These are phyloP conservation scores for Nettapus auritus DNA, from an alignment of 2,113 vertebrate genomes.

Conservation along the genomic window DNA sequence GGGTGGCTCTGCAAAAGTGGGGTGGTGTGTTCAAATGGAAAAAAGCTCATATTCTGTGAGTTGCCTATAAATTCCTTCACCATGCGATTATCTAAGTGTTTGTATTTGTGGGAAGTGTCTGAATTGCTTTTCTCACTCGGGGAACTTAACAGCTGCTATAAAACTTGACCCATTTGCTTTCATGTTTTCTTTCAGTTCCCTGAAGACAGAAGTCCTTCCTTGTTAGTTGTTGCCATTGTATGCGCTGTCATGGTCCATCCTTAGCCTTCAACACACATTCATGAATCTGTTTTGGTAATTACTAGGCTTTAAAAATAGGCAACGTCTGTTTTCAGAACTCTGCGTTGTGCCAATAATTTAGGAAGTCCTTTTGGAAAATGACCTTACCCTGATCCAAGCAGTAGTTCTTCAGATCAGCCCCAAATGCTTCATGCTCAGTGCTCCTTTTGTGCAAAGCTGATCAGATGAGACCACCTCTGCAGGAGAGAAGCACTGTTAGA, in stretches of 20 bases:
- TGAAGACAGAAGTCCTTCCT: not conserved
- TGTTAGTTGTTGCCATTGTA: not conserved
- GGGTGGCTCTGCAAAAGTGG: not conserved
- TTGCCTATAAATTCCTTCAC: slow-evolving; percentile 37
- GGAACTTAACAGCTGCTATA: not conserved
- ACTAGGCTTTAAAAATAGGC: not conserved
- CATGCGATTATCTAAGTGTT: not conserved
- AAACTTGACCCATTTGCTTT: not conserved
- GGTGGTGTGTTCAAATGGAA: not conserved
- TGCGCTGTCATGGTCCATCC: not conserved
- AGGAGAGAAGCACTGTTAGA: not conserved
- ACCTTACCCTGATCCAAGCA: not conserved
- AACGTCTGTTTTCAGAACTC: not conserved
- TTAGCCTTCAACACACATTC: not conserved
- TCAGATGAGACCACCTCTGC: not conserved
- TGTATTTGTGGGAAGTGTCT: slow-evolving; percentile 35
- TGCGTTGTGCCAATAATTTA: not conserved
- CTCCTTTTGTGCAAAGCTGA: not conserved
- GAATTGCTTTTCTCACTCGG: slow-evolving; percentile 13
- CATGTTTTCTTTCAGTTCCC: not conserved
- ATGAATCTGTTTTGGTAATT: not conserved
- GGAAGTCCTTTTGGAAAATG: not conserved
- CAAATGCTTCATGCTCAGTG: not conserved
- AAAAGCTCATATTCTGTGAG: slow-evolving; percentile 8
- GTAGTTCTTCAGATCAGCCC: not conserved